These are phyloP conservation scores for Drosophila mauritiana DNA, from an alignment of 1,140 invertebrate genomes.

Conservation along the genomic window DNA sequence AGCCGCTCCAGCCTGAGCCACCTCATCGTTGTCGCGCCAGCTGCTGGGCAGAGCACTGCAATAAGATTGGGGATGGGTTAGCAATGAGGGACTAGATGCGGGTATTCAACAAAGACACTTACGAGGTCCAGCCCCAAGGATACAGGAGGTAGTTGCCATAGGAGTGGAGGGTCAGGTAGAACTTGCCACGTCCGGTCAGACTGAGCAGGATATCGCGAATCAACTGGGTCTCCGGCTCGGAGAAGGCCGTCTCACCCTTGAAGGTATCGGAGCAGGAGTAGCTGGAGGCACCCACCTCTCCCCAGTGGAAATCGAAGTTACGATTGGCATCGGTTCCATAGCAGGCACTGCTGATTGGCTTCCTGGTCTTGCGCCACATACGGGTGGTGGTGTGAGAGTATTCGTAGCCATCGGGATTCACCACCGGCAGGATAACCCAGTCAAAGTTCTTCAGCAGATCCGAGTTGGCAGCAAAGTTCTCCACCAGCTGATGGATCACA, in stretches of 20 bases:
- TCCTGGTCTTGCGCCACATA: constrained; percentile 86
- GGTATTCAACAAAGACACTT: constrained; percentile 19
- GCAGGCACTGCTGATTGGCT: constrained; percentile 77
- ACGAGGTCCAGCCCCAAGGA: constrained; percentile 89
- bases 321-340: constrained; percentile 88
- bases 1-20: constrained; percentile 84
- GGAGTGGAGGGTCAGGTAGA: constrained; percentile 90
- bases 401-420: constrained; percentile 86
- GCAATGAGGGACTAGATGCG: background rate
- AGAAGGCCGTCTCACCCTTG: constrained; percentile 87
- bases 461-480: constrained; percentile 85
- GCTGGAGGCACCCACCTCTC: constrained; percentile 88
- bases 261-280: constrained; percentile 89
- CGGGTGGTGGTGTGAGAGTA: constrained; percentile 80
- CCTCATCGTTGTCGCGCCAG: constrained; percentile 75
- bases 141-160: constrained; percentile 89
- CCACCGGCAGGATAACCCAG: constrained; percentile 87
- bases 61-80: background rate
- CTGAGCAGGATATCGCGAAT: constrained; percentile 85
- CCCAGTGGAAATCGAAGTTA: constrained; percentile 89
- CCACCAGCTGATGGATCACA: constrained; percentile 87
- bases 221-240: constrained; percentile 88
- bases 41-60: constrained; percentile 66
- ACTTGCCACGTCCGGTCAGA: constrained; percentile 86
- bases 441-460: constrained; percentile 86